Conservation (phyloP, 2,888 invertebrate species). For the Drosophila hamatofila region DNA sequence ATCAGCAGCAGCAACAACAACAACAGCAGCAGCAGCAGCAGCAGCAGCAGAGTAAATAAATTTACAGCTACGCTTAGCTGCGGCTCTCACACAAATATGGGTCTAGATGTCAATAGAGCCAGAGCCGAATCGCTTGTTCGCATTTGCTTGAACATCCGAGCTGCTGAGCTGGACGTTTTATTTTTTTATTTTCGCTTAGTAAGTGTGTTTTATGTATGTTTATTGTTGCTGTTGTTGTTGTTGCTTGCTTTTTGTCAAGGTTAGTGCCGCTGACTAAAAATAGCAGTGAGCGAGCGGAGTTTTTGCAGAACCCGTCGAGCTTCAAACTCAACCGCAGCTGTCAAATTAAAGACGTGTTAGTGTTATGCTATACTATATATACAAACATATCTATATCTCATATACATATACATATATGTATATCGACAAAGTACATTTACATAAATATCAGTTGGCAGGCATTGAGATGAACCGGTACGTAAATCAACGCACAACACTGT, state of each 20-base stretch:
- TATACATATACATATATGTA: constrained; percentile 29
- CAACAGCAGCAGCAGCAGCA: background rate
- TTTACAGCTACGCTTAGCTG: constrained; percentile 59
- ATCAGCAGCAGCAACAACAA: constrained; percentile 25
- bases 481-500: constrained; percentile 38
- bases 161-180: constrained; percentile 29
- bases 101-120: constrained; percentile 73
- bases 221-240: background rate
- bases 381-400: constrained; percentile 2
- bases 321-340: constrained; percentile 64
- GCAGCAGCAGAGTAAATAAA: constrained; percentile 50
- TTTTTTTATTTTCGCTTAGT: constrained; percentile 52
- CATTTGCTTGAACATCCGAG: constrained; percentile 11
- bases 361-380: constrained; percentile 59
- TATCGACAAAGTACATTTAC: constrained; percentile 41
- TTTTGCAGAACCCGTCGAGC: constrained; percentile 51
- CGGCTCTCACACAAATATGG: constrained; percentile 62
- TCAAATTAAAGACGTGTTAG: constrained; percentile 69
- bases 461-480: constrained; percentile 64
- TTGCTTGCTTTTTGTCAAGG: constrained; percentile 54
- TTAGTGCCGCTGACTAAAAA: constrained; percentile 68
- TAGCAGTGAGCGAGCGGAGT: constrained; percentile 67
- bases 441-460: constrained; percentile 54
- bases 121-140: constrained; percentile 31
- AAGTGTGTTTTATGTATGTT: constrained; percentile 31